These are phyloP conservation scores for Aegotheles bennettii DNA, from an alignment of 2,113 vertebrate genomes.

Conservation along the genomic window DNA sequence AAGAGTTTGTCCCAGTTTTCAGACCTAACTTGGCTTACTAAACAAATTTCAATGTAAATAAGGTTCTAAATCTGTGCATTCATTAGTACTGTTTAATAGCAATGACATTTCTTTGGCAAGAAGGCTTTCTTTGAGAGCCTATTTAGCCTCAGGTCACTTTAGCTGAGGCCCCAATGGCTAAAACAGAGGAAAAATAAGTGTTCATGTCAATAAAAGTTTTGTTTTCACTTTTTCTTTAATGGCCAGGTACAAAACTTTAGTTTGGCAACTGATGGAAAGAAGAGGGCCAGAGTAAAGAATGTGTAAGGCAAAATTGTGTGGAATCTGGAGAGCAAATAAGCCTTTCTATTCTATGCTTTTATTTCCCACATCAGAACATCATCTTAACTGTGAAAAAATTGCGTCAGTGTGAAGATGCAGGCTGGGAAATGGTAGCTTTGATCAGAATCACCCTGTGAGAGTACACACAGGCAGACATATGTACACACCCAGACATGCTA, in stretches of 20 bases:
- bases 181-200: not conserved
- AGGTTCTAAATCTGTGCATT: constrained; percentile 65
- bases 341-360: not conserved
- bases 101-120: constrained; percentile 64
- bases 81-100: constrained; percentile 53
- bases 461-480: not conserved
- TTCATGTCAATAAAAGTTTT: constrained; percentile 57
- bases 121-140: constrained; percentile 50
- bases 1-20: constrained; percentile 66
- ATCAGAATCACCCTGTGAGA: not conserved
- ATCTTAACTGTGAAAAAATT: not conserved
- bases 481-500: not conserved
- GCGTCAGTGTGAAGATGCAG: not conserved
- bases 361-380: not conserved
- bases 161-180: constrained; percentile 9
- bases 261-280: not conserved
- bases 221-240: constrained; percentile 38
- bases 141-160: constrained; percentile 52
- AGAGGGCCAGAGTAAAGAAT: not conserved
- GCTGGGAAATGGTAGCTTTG: constrained; percentile 5
- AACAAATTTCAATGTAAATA: constrained; percentile 71
- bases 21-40: constrained; percentile 62
- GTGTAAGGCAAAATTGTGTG: not conserved
- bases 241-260: not conserved
- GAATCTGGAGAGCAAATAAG: not conserved